Evolutionary conservation across 2,113 vertebrate species (phyloP).

Genomic region (Noctilio leporinus): DNA sequence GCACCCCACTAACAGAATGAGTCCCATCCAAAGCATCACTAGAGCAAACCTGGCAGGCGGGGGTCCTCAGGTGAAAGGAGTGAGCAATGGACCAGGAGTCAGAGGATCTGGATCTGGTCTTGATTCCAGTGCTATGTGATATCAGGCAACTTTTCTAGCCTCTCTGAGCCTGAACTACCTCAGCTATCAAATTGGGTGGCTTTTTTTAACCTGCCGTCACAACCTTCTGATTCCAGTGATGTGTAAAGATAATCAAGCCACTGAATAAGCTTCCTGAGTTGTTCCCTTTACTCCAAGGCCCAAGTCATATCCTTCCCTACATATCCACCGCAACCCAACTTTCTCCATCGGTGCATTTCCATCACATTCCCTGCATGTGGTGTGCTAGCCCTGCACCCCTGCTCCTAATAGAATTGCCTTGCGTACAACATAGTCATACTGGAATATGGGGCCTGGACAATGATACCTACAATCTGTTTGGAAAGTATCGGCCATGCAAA

Average conservation of each 20-base stretch:
- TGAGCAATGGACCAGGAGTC: background rate
- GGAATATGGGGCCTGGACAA: background rate
- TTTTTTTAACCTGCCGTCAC: background rate
- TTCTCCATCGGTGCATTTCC: background rate
- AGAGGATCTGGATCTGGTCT: background rate
- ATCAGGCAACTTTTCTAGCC: background rate
- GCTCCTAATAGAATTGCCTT: background rate
- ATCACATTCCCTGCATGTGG: background rate
- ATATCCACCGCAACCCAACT: background rate
- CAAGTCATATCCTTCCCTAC: background rate
- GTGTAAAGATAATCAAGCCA: background rate
- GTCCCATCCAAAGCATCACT: background rate
- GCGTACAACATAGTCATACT: background rate
- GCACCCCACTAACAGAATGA: background rate
- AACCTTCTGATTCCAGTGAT: background rate
- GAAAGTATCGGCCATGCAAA: no score
- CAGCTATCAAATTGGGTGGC: background rate
- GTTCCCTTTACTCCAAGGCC: background rate
- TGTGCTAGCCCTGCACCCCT: background rate
- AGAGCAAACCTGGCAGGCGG: background rate
- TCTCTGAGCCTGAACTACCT: background rate
- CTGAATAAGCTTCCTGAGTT: background rate
- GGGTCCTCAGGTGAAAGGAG: background rate
- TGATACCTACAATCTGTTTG: no score
- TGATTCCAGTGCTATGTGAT: background rate